Evolutionary conservation across 2,888 invertebrate species (phyloP).

Genomic region (Ormia ochracea): DNA sequence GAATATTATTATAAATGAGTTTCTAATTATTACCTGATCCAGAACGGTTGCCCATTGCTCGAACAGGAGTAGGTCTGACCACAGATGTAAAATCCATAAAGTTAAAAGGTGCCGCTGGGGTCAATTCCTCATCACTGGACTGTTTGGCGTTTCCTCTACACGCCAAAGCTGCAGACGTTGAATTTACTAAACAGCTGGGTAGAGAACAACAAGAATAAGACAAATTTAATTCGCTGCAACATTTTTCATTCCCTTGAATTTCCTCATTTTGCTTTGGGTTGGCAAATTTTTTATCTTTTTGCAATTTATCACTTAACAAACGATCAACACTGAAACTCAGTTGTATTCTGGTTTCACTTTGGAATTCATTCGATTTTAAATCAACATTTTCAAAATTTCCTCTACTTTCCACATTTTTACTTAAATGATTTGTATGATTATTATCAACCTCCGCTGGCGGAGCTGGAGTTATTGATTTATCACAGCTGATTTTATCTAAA

Average conservation of each 20-base stretch:
- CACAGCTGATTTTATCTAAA: conserved; percentile 56
- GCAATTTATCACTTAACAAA: conserved; percentile 66
- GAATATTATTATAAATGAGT: no score
- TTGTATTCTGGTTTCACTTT: conserved; percentile 71
- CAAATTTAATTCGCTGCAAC: conserved; percentile 66
- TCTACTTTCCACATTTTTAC: conserved; percentile 29
- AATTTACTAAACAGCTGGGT: conserved; percentile 66
- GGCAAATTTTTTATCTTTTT: conserved; percentile 53
- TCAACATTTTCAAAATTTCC: conserved; percentile 5
- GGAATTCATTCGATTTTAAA: conserved; percentile 28
- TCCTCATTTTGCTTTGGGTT: neutral
- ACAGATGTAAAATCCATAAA: conserved; percentile 72
- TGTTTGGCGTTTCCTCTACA: conserved; percentile 15
- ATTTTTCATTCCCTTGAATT: conserved; percentile 43
- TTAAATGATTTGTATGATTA: neutral
- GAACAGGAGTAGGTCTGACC: conserved; percentile 72
- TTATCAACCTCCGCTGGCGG: neutral
- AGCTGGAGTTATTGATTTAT: conserved; percentile 31
- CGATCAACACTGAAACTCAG: conserved; percentile 76
- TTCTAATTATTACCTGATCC: conserved; percentile 68
- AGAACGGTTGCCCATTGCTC: conserved; percentile 65
- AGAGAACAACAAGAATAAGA: conserved; percentile 68
- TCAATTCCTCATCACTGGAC: conserved; percentile 14
- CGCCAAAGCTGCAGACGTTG: conserved; percentile 33
- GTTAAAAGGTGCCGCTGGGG: neutral